Evolutionary conservation across 23 tunicate species (phyloP).

Genomic region (Trididemnum nubilum): DNA sequence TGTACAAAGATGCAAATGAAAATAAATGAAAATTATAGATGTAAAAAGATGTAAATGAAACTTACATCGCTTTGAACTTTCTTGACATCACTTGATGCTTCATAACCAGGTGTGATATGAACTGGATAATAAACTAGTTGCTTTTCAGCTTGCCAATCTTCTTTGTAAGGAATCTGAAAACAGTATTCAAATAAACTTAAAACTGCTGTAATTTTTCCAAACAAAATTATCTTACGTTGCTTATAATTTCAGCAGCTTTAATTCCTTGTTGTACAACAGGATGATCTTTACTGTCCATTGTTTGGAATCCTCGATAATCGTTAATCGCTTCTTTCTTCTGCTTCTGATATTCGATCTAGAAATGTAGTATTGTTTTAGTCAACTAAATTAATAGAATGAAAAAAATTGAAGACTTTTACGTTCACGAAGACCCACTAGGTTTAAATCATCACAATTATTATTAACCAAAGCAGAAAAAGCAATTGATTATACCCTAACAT

Average conservation of each 20-base stretch:
- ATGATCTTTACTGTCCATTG: constrained; percentile 77
- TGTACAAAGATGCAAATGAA: too few species aligned
- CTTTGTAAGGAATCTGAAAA: constrained; percentile 69
- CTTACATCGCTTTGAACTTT: constrained; percentile 31
- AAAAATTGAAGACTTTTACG: too few species aligned
- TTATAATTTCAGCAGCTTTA: constrained; percentile 58
- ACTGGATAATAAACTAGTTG: not conserved
- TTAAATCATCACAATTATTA: too few species aligned
- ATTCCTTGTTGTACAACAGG: constrained; percentile 85
- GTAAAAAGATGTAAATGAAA: too few species aligned
- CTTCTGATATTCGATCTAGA: constrained; percentile 69
- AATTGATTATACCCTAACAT: too few species aligned
- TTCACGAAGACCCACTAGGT: too few species aligned
- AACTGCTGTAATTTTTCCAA: not conserved
- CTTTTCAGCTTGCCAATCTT: constrained; percentile 77
- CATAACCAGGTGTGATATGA: not conserved
- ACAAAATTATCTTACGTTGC: constrained; percentile 23
- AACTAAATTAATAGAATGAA: too few species aligned
- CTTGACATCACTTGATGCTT: not conserved
- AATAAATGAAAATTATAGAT: too few species aligned
- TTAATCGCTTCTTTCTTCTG: constrained; percentile 70
- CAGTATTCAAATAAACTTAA: constrained; percentile 19
- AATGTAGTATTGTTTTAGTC: too few species aligned
- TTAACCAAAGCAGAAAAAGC: too few species aligned
- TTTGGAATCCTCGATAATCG: constrained; percentile 75